These are phyloP conservation scores for Cistogaster globosa DNA, from an alignment of 2,888 invertebrate species.

Conservation along the genomic window DNA sequence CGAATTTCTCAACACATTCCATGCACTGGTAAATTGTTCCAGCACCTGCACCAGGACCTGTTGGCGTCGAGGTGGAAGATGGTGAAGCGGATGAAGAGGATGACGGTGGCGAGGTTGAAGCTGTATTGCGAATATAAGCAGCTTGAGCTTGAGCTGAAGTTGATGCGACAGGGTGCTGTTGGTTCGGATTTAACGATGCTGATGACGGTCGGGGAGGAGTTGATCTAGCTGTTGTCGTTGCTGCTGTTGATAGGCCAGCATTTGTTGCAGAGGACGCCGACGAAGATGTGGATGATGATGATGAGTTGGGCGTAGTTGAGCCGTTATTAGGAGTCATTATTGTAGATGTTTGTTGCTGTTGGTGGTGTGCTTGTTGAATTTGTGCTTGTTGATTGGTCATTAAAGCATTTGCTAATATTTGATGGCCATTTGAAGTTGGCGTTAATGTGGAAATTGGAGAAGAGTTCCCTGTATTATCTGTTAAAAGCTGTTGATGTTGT, in stretches of 20 bases:
- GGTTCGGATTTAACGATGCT: slow-evolving; percentile 31
- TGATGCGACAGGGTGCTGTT: slow-evolving; percentile 62
- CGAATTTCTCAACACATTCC: slow-evolving; percentile 82
- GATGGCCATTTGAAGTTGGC: slow-evolving; percentile 55
- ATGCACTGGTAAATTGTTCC: slow-evolving; percentile 79
- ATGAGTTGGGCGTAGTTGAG: slow-evolving; percentile 16
- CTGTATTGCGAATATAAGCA: slow-evolving; percentile 63
- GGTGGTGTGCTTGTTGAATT: slow-evolving; percentile 69
- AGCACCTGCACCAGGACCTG: slow-evolving; percentile 23
- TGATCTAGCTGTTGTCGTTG: slow-evolving; percentile 46
- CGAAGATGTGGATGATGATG: slow-evolving; percentile 11
- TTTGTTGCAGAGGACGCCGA: slow-evolving; percentile 39
- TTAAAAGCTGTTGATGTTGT: slow-evolving; percentile 60
- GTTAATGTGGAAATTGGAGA: slow-evolving; percentile 56
- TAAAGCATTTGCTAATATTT: slow-evolving; percentile 62
- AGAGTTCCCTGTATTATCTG: slow-evolving; percentile 56
- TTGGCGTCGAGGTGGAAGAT: slow-evolving; percentile 67
- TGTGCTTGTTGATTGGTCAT: slow-evolving; percentile 67
- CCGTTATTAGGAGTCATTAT: slow-evolving; percentile 57
- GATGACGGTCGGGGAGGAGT: slow-evolving; percentile 42
- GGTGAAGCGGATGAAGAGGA: slow-evolving; percentile 66
- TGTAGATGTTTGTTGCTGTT: slow-evolving; percentile 53
- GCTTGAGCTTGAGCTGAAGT: slow-evolving; percentile 69
- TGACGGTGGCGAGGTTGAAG: slow-evolving; percentile 62
- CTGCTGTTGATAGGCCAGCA: slow-evolving; percentile 60